Evolutionary conservation across 2,888 invertebrate genomes (phyloP), one percentile per base, ranked within the genome.

Genomic region (Yponomeuta evonymella): DNA sequence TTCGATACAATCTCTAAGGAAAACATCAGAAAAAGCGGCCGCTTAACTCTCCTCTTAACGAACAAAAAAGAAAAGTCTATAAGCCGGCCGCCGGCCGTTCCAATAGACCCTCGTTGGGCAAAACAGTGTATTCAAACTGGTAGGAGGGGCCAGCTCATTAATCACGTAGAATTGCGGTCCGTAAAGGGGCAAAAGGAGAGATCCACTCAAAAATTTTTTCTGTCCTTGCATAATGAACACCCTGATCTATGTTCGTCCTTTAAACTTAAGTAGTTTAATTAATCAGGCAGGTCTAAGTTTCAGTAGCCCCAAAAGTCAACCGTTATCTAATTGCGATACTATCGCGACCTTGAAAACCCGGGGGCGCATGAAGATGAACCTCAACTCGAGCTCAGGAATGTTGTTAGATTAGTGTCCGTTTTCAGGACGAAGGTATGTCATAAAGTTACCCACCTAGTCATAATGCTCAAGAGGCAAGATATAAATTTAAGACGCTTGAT

Each of bases 71-170:
- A 68, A 68, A 68, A 68, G 68, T 51, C 68, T 51, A 68, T 68
- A 68, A 68, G 68, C 67, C 67, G 30, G 33, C 30, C 65, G 29
- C 67, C 67, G 30, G 33, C 30, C 65, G 29, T 30, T 33, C 33
- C 65, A 65, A 58, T 58, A 29, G 30, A 12, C 29, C 33, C 67
- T 68, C 68, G 68, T 68, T 68, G 29, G 68, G 33, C 63, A 70
- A 48, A 58, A 70, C 70, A 70, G 63, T 63, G 70, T 70, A 63
- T 70, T 70, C 73, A 74, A 75, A 72, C 73, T 71, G 65, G 73
- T 74, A 72, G 76, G 75, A 73, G 76, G 75, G 43, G 73, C 73
- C 71, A 71, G 70, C 73, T 74, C 76, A 77, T 78, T 78, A 76
- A 77, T 78, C 77, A 78, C 72, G 73, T 71, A 36, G 73, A 74